These are phyloP conservation scores for Aviceda subcristata DNA, from an alignment of 2,113 vertebrate genomes.

Conservation along the genomic window DNA sequence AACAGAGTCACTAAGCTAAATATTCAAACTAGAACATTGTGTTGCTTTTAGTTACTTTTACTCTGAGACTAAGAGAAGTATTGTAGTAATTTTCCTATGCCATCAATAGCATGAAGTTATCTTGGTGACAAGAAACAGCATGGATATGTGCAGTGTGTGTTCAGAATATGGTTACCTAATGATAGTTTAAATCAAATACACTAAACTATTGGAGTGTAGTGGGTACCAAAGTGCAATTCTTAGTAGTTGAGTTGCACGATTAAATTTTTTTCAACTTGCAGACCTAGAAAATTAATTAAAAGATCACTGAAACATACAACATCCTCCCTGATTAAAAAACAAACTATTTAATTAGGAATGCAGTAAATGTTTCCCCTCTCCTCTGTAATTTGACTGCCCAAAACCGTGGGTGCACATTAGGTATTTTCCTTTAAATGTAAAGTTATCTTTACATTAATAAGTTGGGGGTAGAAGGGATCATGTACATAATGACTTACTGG, in stretches of 20 bases:
- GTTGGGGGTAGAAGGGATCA: not conserved
- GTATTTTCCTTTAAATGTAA: slow-evolving; percentile 5
- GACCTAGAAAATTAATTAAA: not conserved
- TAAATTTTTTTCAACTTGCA: not conserved
- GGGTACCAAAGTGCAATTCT: not conserved
- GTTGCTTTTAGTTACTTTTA: not conserved
- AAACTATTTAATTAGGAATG: not conserved
- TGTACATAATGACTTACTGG: not conserved
- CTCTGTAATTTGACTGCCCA: not conserved
- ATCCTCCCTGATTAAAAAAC: not conserved
- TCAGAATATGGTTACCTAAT: not conserved
- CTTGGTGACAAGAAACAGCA: not conserved
- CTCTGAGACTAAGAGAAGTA: not conserved
- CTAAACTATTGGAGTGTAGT: not conserved
- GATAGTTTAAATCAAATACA: not conserved
- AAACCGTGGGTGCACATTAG: not conserved
- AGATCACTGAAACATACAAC: not conserved
- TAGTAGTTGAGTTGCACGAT: not conserved
- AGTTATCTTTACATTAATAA: not conserved
- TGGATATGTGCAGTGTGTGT: not conserved
- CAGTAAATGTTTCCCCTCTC: not conserved
- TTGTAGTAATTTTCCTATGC: not conserved
- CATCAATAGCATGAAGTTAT: not conserved
- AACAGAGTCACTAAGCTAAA: not conserved
- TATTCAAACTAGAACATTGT: not conserved